Evolutionary conservation across 2,888 invertebrate genomes (phyloP), one percentile per base, ranked within the genome.

Genomic region (Laspeyria flexula): DNA sequence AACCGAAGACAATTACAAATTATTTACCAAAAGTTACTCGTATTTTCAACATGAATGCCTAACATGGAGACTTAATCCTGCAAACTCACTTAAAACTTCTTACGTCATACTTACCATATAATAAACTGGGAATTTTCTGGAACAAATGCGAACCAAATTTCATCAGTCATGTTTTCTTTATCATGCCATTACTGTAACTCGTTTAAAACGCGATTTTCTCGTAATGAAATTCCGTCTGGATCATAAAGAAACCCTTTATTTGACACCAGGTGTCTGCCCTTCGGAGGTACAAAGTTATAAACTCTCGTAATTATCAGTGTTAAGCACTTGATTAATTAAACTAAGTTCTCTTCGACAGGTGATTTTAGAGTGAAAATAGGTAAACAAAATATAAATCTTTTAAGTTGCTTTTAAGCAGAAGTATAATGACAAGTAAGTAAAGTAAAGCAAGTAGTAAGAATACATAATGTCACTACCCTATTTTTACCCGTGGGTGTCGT

Each of bases 221-320:
- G 46, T 78, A 81, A 83, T 83, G 77, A 83, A 83, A 83, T 82
- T 82, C 80, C 67, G 65, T 74, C 73, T 68, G 67, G 68, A 62
- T 63, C 74, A 70, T 80, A 78, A 81, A 79, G 64, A 60, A 61
- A 72, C 73, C 73, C 69, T 76, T 77, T 75, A 65, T 70, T 65
- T 64, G 45, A 42, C 18, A 40, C 30, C 62, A 66, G 66, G 66
- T 69, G 69, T 63, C 60, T 57, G 43, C 48, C 51, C 40, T 45
- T 39, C 12, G 30, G 7, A 7, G 44, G 40, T 41, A 5, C 46
- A 60, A n/a, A 60, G 46, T 43, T 39, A 41, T 18, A 47, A 43
- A 38, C 16, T 11, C n/a, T n/a, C n/a, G n/a, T 15, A 9, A 6
- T 1, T 25, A 25, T 25, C 7, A 7, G 7, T 25, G 25, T 3